Evolutionary conservation across 2,888 invertebrate species (phyloP), one percentile per base, ranked within the genome.

Genomic region (Coenonympha arcania): DNA sequence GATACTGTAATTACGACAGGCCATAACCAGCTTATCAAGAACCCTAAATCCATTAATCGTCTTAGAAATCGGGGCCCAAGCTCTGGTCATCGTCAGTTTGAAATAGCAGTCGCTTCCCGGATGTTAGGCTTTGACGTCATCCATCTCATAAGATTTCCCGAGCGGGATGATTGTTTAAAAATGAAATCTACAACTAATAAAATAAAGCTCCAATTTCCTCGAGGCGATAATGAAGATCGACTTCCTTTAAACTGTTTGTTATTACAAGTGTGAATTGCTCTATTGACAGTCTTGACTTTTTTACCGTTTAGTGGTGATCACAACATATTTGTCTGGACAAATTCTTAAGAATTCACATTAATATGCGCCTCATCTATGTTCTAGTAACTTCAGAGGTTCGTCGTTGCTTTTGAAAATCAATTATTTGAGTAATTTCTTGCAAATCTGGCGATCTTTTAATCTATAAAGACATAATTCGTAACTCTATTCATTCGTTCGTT

Each of bases 61-160:
- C 18, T 46, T 34, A 11, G 52, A 37, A 41, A 42, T 46, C 31
- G 44, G 37, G 54, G 48, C 55, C 59, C 59, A 24, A 4, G 8
- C 13, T 33, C 31, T 54, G 57, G 57, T 42, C 56, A 26, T 20
- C 46, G 40, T 45, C 24, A 50, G 69, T 72, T 77, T 65, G 69
- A 80, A 79, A 81, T 80, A 79, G 77, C 79, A 70, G 62, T 73
- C 66, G 76, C 80, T 82, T 84, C 83, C 83, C 83, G 83, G 82
- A 84, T 83, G 80, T 78, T 55, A 52, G 54, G 54, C 61, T 55
- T 60, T 65, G 65, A 80, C 83, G 81, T 83, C 82, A 80, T 59
- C 56, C 69, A 81, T 79, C 78, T 81, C 71, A 65, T 62, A 68
- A 68, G 73, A 75, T 71, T 75, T 73, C 69, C 69, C 66, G 69